Conservation (phyloP, 2,113 vertebrate species). For the Amia ocellicauda region DNA sequence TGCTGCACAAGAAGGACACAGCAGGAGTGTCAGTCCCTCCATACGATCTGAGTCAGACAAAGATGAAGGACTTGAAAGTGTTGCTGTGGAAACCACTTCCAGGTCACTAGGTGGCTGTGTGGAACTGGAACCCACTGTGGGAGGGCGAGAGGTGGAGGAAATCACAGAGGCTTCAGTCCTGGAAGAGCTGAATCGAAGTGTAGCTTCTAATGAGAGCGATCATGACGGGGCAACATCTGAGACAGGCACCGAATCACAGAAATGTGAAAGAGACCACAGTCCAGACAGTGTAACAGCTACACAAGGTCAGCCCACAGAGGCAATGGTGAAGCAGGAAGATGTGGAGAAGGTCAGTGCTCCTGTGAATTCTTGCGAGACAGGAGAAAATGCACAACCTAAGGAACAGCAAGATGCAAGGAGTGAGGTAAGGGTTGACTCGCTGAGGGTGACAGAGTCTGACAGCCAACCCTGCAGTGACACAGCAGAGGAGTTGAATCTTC, state of each 20-base stretch:
- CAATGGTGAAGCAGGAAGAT: background rate
- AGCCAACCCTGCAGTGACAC: too few relatives aligned
- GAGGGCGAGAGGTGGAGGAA: background rate
- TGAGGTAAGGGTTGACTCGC: too few relatives aligned
- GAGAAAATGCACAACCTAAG: too few relatives aligned
- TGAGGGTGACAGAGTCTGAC: too few relatives aligned
- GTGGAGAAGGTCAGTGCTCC: background rate
- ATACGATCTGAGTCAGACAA: background rate
- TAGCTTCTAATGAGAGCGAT: background rate
- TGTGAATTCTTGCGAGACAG: background rate
- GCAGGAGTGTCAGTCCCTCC: constrained; percentile 7
- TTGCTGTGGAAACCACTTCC: background rate
- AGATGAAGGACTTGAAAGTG: background rate
- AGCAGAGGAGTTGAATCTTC: too few relatives aligned
- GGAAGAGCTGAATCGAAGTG: constrained; percentile 14
- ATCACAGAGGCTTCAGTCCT: background rate
- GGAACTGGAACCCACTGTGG: background rate
- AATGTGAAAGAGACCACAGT: background rate
- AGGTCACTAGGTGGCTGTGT: background rate
- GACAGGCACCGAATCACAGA: background rate
- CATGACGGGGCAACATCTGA: background rate
- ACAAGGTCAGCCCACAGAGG: background rate
- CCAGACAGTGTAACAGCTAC: background rate
- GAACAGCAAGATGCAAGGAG: too few relatives aligned
- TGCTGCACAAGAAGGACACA: constrained; percentile 39